A percentile compares a stretch with the other conserved stretches of the same genome.
Evolutionary conservation across 37 sponge, comb jelly and placozoan genomes (phyloP).

Genomic region (Spongia lamella): DNA sequence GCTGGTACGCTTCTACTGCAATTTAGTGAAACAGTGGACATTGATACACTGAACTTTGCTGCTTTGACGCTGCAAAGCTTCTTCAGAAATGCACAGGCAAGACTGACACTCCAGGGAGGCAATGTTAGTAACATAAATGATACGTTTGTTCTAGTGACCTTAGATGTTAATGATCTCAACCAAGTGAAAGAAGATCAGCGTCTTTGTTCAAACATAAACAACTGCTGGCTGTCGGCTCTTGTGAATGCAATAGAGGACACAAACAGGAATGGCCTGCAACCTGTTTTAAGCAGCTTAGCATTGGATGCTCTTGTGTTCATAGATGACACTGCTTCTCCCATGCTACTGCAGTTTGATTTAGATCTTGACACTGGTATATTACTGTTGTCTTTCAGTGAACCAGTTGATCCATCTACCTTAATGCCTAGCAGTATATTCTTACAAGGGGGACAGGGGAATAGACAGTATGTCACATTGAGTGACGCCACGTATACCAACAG

Average conservation of each 20-base stretch:
- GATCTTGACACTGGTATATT: slow-evolving; percentile 77
- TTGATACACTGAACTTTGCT: slow-evolving; percentile 60
- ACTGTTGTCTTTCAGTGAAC: slow-evolving; percentile 74
- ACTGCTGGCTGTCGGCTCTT: slow-evolving; percentile 81
- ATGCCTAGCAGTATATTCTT: slow-evolving; percentile 52
- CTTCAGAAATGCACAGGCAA: slow-evolving; percentile 61
- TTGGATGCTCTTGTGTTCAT: slow-evolving; percentile 43
- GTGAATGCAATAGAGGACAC: slow-evolving; percentile 56
- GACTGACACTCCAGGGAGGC: slow-evolving; percentile 62
- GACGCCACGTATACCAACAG: slow-evolving; percentile 28
- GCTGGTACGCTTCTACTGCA: slow-evolving; percentile 61
- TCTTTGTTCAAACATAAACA: slow-evolving; percentile 83
- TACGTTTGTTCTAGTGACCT: slow-evolving; percentile 36
- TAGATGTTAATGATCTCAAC: slow-evolving; percentile 46
- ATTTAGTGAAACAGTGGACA: slow-evolving; percentile 77
- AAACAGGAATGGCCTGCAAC: slow-evolving; percentile 58
- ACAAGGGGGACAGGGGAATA: slow-evolving; percentile 46
- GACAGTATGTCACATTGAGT: slow-evolving; percentile 38
- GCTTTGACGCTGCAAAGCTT: slow-evolving; percentile 79
- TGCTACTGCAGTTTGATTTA: slow-evolving; percentile 49
- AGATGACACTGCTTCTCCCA: slow-evolving; percentile 63
- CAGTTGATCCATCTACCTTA: slow-evolving; percentile 66
- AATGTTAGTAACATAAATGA: slow-evolving; percentile 56
- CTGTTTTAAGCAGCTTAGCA: slow-evolving; percentile 27
- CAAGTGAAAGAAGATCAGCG: slow-evolving; percentile 64